Evolutionary conservation across 2,113 vertebrate genomes (phyloP).

Genomic region (Copsychus sechellarum): DNA sequence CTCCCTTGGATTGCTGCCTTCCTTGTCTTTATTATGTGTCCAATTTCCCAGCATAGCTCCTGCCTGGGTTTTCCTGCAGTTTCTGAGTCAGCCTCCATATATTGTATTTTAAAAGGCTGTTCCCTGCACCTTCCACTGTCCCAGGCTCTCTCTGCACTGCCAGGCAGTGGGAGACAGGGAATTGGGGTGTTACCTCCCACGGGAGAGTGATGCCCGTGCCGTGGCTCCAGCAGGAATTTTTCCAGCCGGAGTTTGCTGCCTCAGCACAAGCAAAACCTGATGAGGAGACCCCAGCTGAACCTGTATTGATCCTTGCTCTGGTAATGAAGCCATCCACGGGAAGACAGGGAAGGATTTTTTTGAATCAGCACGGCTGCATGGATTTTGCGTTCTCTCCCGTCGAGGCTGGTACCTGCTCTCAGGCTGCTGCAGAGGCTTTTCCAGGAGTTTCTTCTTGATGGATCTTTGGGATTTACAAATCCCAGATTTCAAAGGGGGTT

Average conservation of each 20-base stretch:
- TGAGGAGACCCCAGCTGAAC: background rate
- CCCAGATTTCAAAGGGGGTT: background rate
- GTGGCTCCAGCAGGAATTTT: accelerated
- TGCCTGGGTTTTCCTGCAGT: background rate
- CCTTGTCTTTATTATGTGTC: background rate
- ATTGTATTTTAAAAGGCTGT: background rate
- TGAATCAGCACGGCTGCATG: background rate
- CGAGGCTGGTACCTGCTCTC: background rate
- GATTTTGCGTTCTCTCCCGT: background rate
- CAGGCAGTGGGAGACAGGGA: background rate
- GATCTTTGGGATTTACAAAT: background rate
- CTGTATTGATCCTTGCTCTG: background rate
- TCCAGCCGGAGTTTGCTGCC: background rate
- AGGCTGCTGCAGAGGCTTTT: background rate
- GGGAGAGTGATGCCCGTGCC: accelerated
- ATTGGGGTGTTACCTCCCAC: accelerated
- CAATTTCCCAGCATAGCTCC: background rate
- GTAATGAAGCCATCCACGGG: background rate
- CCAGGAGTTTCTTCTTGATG: background rate
- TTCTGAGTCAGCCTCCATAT: background rate
- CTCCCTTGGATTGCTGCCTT: background rate
- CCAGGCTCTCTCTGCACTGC: background rate
- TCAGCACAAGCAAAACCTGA: background rate
- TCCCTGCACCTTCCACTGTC: background rate
- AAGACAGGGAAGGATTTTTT: background rate